A percentile compares a stretch with the other conserved stretches of the same genome.
Conservation (phyloP, 2,888 invertebrate species). For the Acanthococcus lagerstroemiae region DNA sequence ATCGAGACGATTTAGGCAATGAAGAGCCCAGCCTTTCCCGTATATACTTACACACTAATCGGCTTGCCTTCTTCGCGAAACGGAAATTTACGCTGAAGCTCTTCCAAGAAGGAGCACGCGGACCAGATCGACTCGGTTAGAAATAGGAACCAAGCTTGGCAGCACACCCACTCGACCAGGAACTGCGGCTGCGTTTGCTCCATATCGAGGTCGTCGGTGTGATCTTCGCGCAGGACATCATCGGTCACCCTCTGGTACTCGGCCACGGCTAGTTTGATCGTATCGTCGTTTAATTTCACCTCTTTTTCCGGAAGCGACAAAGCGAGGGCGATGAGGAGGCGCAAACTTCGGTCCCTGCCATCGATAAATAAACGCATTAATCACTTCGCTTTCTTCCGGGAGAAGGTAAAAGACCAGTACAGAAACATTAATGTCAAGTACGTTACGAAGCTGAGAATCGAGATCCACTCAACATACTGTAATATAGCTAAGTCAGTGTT, state of each 20-base stretch:
- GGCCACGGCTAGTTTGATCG: constrained; percentile 39
- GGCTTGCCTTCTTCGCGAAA: constrained; percentile 1
- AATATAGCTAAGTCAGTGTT: neutral
- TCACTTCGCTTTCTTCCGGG: neutral
- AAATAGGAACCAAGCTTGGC: constrained; percentile 47
- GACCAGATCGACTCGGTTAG: constrained; percentile 41
- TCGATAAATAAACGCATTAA: neutral
- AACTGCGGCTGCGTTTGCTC: constrained; percentile 47
- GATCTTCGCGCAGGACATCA: constrained; percentile 27
- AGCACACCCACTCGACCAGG: constrained; percentile 47
- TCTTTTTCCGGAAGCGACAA: constrained; percentile 11
- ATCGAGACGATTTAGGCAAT: too few relatives aligned
- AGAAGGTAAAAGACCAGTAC: neutral
- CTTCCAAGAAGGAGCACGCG: constrained; percentile 35
- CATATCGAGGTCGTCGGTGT: constrained; percentile 18
- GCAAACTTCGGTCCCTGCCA: constrained; percentile 5
- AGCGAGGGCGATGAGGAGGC: neutral
- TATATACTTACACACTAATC: constrained; percentile 3
- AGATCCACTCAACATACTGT: neutral
- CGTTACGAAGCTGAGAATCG: too few relatives aligned
- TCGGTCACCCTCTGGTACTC: constrained; percentile 36
- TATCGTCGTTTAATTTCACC: neutral
- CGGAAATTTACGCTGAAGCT: constrained; percentile 1
- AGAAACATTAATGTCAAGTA: too few relatives aligned
- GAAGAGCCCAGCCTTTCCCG: too few relatives aligned